Evolutionary conservation across 2,888 invertebrate genomes (phyloP).

Genomic region (Ganaspis brasiliensis): DNA sequence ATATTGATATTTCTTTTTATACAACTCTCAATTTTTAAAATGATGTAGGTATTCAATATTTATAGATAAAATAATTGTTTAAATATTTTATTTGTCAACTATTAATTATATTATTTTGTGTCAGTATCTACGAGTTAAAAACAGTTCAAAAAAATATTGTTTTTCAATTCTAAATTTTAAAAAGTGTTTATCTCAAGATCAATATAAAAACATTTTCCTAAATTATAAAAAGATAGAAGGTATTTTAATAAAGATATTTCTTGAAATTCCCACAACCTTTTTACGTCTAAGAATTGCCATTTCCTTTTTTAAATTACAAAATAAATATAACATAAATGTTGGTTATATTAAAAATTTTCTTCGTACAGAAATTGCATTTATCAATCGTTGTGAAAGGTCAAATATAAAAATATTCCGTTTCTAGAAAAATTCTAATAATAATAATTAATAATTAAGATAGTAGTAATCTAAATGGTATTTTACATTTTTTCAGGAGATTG

Average conservation of each 20-base stretch:
- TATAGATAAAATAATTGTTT: no score
- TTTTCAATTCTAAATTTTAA: no score
- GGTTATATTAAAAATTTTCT: not conserved
- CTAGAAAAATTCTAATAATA: slow-evolving; percentile 6
- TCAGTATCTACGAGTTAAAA: no score
- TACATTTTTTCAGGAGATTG: slow-evolving; percentile 82
- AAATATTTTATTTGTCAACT: no score
- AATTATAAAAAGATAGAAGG: not conserved
- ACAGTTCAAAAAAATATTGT: no score
- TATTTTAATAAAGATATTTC: slow-evolving; percentile 5
- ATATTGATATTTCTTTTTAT: no score
- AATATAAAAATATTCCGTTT: not conserved
- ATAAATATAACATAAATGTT: slow-evolving; percentile 10
- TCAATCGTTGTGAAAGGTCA: not conserved
- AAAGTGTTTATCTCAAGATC: no score
- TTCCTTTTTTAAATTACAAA: not conserved
- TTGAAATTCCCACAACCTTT: slow-evolving; percentile 58
- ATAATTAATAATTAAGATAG: no score
- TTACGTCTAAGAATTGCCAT: slow-evolving; percentile 46
- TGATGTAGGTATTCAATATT: no score
- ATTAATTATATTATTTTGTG: no score
- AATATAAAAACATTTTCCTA: not conserved
- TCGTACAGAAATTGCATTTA: not conserved
- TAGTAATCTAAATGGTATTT: no score
- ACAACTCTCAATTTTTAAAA: no score